phyloP scores from a whole-genome alignment of 1,140 invertebrate genomes.

The Drosophila sp. region DNA sequence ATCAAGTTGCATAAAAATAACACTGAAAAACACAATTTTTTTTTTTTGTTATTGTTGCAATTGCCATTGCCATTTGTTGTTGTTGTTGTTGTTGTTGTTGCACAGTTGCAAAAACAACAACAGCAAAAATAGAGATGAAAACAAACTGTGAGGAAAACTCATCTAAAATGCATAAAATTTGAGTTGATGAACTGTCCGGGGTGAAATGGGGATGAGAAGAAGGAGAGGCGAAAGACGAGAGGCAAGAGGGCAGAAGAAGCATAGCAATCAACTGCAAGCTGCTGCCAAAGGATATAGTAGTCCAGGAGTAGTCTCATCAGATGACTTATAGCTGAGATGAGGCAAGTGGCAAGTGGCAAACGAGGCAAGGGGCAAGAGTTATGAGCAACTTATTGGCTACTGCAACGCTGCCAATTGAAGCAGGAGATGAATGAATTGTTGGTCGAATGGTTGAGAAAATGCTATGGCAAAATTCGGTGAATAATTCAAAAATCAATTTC shows the following conservation, averaged over 20 bases:
- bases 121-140: slow-evolving; percentile 52
- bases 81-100: slow-evolving; percentile 4
- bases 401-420: slow-evolving; percentile 66
- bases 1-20: slow-evolving; percentile 83
- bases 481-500: slow-evolving; percentile 82
- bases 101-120: slow-evolving; percentile 33
- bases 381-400: slow-evolving; percentile 60
- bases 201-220: slow-evolving; percentile 1
- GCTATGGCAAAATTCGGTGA: slow-evolving; percentile 58
- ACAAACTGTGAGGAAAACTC: slow-evolving; percentile 82
- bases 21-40: slow-evolving; percentile 63
- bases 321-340: slow-evolving; percentile 58
- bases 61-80: no score
- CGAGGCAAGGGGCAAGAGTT: slow-evolving; percentile 7
- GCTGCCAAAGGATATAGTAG: slow-evolving; percentile 39
- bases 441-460: slow-evolving; percentile 22
- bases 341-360: slow-evolving; percentile 2
- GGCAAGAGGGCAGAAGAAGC: neutral
- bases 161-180: slow-evolving; percentile 84
- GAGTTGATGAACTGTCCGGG: slow-evolving; percentile 75
- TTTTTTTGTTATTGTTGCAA: slow-evolving; percentile 31
- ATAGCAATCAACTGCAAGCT: slow-evolving; percentile 72
- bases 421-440: slow-evolving; percentile 20
- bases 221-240: neutral
- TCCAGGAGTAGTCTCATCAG: slow-evolving; percentile 40